phyloP scores from a whole-genome alignment of 2,113 vertebrate genomes.

The Neogale vison region DNA sequence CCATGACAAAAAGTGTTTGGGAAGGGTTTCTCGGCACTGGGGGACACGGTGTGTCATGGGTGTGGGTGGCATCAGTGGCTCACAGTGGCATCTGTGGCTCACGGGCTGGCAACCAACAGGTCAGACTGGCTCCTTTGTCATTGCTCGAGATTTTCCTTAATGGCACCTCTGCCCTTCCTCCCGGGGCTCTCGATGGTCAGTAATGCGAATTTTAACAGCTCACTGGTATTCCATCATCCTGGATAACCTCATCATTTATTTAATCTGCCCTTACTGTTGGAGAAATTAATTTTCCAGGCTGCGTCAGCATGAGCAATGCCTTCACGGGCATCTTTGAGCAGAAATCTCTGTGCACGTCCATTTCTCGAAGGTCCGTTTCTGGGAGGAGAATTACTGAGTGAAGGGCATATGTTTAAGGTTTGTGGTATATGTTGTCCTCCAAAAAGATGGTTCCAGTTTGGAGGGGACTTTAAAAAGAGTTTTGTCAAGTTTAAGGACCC shows the following conservation, averaged over 20 bases:
- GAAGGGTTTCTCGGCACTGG: neutral
- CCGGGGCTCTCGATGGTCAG: neutral
- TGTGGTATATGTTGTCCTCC: neutral
- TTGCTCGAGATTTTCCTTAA: neutral
- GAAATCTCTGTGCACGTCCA: neutral
- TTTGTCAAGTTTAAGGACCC: neutral
- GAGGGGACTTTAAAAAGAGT: neutral
- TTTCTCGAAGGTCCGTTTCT: neutral
- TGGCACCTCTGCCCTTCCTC: neutral
- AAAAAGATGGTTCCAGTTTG: neutral
- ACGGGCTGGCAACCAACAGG: neutral
- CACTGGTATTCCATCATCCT: neutral
- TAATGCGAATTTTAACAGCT: neutral
- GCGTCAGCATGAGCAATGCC: neutral
- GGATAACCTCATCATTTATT: neutral
- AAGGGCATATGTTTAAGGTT: neutral
- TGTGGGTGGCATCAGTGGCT: neutral
- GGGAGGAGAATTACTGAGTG: neutral
- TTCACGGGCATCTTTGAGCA: fast-evolving
- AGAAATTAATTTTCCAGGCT: neutral
- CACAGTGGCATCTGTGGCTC: neutral
- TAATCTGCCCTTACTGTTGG: neutral
- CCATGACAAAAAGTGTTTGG: neutral
- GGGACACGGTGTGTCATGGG: neutral
- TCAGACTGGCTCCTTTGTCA: neutral